phyloP scores from a whole-genome alignment of 1,140 invertebrate genomes.

The Apis dorsata region DNA sequence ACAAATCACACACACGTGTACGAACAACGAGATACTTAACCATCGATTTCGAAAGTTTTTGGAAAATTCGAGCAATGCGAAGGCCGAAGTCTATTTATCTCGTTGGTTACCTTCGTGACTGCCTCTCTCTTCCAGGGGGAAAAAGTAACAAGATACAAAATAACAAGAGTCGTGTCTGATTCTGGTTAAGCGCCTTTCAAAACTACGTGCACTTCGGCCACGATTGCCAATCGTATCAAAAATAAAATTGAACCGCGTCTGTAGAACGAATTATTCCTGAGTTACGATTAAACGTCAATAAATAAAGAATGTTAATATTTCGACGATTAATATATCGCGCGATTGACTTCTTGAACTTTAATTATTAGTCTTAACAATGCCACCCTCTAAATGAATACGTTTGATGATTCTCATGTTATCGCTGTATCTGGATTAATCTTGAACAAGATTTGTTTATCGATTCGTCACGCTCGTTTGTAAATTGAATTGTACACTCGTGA shows the following conservation, averaged over 20 bases:
- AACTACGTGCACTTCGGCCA: not conserved
- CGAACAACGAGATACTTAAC: not conserved
- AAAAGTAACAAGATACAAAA: not conserved
- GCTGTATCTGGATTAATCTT: not conserved
- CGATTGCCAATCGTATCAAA: not conserved
- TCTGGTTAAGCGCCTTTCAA: conserved; percentile 9
- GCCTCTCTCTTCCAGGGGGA: not conserved
- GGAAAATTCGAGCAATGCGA: conserved; percentile 31
- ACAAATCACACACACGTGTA: conserved; percentile 25
- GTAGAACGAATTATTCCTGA: not conserved
- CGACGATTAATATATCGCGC: conserved; percentile 29
- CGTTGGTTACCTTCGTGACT: not conserved
- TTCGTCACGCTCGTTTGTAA: conserved; percentile 25
- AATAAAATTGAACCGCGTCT: not conserved
- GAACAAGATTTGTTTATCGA: not conserved
- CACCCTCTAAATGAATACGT: not conserved
- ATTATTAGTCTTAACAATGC: conserved; percentile 16
- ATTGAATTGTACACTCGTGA: not conserved
- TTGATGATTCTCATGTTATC: not conserved
- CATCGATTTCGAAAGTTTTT: conserved; percentile 28
- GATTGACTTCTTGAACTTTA: conserved; percentile 33
- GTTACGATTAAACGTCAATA: conserved; percentile 20
- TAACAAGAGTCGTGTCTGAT: too few relatives aligned
- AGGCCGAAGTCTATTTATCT: conserved; percentile 3
- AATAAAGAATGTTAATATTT: not conserved